Percentiles rank a stretch among this genome's conserved stretches.
Conservation (phyloP, 2,113 vertebrate genomes). For the Lophochroa leadbeateri region DNA sequence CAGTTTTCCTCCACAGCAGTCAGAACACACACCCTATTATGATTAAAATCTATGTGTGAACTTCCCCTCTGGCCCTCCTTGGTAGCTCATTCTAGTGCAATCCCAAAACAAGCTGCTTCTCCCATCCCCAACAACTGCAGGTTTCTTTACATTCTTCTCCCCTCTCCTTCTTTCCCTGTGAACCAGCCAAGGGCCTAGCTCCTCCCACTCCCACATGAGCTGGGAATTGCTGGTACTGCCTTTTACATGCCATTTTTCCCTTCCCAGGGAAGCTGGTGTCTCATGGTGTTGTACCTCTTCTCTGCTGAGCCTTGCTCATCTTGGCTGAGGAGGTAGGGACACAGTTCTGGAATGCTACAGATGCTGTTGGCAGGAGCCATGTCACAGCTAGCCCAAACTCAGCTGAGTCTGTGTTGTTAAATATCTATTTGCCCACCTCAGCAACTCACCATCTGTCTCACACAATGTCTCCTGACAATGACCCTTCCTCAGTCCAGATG, state of each 20-base stretch:
- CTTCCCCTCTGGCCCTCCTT: not conserved
- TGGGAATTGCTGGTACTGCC: not conserved
- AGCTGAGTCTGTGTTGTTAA: not conserved
- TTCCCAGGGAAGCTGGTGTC: not conserved
- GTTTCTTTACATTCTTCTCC: not conserved
- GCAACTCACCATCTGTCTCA: conserved; percentile 4
- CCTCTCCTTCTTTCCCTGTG: not conserved
- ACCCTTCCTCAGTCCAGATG: not conserved
- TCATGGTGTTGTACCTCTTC: not conserved
- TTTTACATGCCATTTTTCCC: not conserved
- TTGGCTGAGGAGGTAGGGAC: not conserved
- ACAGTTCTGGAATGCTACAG: not conserved
- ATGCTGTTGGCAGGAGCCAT: not conserved
- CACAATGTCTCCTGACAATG: not conserved
- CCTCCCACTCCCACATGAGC: not conserved
- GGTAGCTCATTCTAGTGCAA: not conserved
- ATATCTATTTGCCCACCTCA: conserved; percentile 11
- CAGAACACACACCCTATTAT: not conserved
- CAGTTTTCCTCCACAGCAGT: not conserved
- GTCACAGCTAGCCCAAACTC: not conserved
- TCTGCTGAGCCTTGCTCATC: not conserved
- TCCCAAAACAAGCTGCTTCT: not conserved
- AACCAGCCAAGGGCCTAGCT: not conserved
- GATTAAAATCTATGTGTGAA: not conserved
- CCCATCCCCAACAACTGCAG: not conserved